Conservation (phyloP, 2,888 invertebrate species). For the Monopis laevigella region DNA sequence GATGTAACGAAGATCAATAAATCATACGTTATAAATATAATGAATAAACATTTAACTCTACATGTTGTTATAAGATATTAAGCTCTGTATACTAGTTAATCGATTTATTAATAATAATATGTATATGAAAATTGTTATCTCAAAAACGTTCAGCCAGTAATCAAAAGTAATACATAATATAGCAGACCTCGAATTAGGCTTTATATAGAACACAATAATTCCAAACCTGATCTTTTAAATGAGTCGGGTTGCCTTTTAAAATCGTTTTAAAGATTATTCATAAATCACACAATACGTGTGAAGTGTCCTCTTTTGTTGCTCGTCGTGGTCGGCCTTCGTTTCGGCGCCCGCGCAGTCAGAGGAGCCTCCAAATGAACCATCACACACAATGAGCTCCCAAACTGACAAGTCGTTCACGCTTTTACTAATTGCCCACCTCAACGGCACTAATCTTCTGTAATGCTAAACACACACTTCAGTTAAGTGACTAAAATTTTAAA, state of each 20-base stretch:
- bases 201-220: no score
- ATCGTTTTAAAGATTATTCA: constrained; percentile 45
- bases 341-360: constrained; percentile 27
- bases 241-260: not conserved
- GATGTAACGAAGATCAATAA: no score
- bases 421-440: constrained; percentile 60
- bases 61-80: no score
- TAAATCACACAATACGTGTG: constrained; percentile 41
- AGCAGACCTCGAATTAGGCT: no score
- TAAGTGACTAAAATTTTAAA: constrained; percentile 5
- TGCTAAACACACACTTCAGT: constrained; percentile 43
- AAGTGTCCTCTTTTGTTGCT: constrained; percentile 44
- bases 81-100: no score
- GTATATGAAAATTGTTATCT: no score
- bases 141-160: no score
- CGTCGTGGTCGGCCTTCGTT: constrained; percentile 47
- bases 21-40: no score
- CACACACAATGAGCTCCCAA: constrained; percentile 39
- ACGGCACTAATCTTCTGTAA: constrained; percentile 40
- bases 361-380: not conserved
- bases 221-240: constrained; percentile 1
- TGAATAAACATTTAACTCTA: no score
- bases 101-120: no score
- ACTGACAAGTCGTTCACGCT: constrained; percentile 58
- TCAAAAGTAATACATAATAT: no score